Evolutionary conservation across 2,113 vertebrate genomes (phyloP).

Genomic region (Nannobrachium achirus): DNA sequence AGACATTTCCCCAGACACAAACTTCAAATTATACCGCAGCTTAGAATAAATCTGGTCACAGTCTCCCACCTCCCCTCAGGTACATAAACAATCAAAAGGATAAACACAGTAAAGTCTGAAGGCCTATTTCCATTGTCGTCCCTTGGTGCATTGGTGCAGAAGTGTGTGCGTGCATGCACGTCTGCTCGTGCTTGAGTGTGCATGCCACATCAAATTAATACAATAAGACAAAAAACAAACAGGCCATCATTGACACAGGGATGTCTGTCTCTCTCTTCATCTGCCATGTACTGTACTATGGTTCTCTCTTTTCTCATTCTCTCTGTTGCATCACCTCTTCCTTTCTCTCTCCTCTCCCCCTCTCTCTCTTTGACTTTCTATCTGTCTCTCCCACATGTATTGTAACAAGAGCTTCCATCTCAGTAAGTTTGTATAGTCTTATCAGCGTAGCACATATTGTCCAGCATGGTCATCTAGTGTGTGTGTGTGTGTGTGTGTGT

Average conservation of each 20-base stretch:
- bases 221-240: too few relatives aligned
- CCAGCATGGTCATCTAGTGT: slow-evolving; percentile 8
- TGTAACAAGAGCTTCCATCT: slow-evolving; percentile 17
- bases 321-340: background rate
- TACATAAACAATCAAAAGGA: too few relatives aligned
- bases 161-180: too few relatives aligned
- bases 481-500: background rate
- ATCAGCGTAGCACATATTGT: background rate
- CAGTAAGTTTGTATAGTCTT: background rate
- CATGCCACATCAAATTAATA: too few relatives aligned
- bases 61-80: too few relatives aligned
- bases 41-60: too few relatives aligned
- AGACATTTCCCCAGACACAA: too few relatives aligned
- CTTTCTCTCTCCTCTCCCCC: background rate
- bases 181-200: too few relatives aligned
- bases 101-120: too few relatives aligned
- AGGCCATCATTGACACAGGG: background rate
- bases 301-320: background rate
- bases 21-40: too few relatives aligned
- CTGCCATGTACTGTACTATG: background rate
- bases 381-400: background rate
- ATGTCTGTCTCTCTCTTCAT: slow-evolving; percentile 7
- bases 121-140: too few relatives aligned
- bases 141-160: too few relatives aligned
- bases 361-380: background rate